Conservation (phyloP, 1,140 invertebrate species). For the Zaprionus tsacasi region DNA sequence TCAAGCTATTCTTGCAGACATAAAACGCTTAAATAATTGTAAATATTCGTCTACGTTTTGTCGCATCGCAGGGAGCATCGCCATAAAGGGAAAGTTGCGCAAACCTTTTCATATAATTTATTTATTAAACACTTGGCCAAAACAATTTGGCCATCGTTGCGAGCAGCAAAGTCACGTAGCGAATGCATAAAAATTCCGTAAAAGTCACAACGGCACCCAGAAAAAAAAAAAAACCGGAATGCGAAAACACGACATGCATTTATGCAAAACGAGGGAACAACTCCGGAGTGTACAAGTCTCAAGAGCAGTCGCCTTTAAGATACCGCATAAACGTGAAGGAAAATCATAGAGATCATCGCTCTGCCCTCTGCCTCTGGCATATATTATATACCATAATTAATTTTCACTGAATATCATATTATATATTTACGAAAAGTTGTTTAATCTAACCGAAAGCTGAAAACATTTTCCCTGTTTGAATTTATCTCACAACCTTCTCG, state of each 20-base stretch:
- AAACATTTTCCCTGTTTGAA: too few species aligned
- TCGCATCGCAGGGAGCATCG: constrained; percentile 1
- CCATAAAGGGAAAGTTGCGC: constrained; percentile 26
- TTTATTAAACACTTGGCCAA: constrained; percentile 71
- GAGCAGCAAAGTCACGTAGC: constrained; percentile 55
- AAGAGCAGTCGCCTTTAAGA: background rate
- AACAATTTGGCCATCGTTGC: constrained; percentile 42
- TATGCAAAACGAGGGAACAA: constrained; percentile 59
- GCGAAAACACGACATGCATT: constrained; percentile 59
- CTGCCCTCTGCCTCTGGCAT: background rate
- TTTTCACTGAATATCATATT: too few species aligned
- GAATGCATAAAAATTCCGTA: constrained; percentile 74
- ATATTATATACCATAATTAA: too few species aligned
- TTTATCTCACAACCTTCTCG: background rate
- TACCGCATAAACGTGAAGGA: background rate
- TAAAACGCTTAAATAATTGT: constrained; percentile 1
- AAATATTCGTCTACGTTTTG: constrained; percentile 18
- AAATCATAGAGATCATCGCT: background rate
- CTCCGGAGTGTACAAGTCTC: constrained; percentile 6
- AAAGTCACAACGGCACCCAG: constrained; percentile 47
- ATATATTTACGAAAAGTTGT: too few species aligned
- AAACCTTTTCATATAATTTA: constrained; percentile 58
- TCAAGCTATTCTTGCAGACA: background rate
- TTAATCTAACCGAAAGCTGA: too few species aligned
- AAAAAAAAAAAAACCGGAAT: constrained; percentile 29